Base-by-base conservation (phyloP, 1,140 invertebrate species). In the Aphelinus atriplicis region DNA sequence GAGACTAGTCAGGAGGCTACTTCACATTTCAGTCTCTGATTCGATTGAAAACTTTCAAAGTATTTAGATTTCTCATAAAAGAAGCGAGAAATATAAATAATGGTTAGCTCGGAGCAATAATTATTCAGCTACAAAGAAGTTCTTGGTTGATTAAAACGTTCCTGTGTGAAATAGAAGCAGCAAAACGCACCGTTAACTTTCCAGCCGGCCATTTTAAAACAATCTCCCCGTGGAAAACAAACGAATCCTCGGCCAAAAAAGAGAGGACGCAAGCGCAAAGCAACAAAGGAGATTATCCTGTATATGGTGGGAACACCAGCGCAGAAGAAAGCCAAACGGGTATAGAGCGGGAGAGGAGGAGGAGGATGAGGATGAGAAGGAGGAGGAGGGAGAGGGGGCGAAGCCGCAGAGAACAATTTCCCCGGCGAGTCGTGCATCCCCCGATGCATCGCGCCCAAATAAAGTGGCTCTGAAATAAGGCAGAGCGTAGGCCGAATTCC, bases 381-480 rank as follows among this genome's bases (percentile, higher is more conserved):
- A 26, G 48, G 45, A 7, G 46, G 10, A 9, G 48, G 1, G 55
- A 58, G 26, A 9, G 56, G 43, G 58, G 56, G 3, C 6, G 48
- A 68, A 74, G 66, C 72, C 65, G 46, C 72, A 63, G 65, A 74
- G 72, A 26, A 26, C 65, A 74, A 74, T 74, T 75, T 75, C 61
- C 65, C 53, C 43, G 10, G n/a, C 72, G 65, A 56, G 57, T 60
- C 7, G 72, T 68, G 71, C 47, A 64, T 73, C 46, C 43, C 51
- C 46, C 57, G 42, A 26, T 63, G 61, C 61, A 72, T 55, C 46
- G 51, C n/a, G 47, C 51, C 71, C 26, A 73, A 73, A 73, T 66
- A 73, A 73, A 58, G 63, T 65, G 55, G 69, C 60, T 58, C 42
- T 43, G 61, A 71, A 63, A 71, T 62, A 71, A 70, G 68, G 46